phyloP scores from a whole-genome alignment of 1,140 invertebrate species.

The Stratiolaelaps scimitus region DNA sequence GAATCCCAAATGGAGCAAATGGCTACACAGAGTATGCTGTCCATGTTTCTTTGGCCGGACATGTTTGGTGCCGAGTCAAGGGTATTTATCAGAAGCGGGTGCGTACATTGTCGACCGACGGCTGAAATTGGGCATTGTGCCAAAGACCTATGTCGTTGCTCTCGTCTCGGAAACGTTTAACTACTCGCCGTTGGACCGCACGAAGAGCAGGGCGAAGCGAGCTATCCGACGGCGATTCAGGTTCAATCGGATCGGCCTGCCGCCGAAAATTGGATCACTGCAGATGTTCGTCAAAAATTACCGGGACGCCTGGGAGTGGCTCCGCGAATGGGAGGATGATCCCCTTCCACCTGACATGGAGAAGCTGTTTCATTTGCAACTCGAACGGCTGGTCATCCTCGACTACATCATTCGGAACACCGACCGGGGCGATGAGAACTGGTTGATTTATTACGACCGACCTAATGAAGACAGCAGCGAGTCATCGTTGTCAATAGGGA shows the following conservation, averaged over 20 bases:
- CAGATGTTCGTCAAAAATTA: slow-evolving; percentile 92
- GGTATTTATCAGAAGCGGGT: slow-evolving; percentile 93
- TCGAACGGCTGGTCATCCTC: slow-evolving; percentile 87
- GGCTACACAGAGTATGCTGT: slow-evolving; percentile 98
- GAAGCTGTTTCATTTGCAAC: slow-evolving; percentile 80
- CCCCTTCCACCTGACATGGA: slow-evolving; percentile 56
- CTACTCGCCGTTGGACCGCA: slow-evolving; percentile 86
- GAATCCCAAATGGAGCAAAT: slow-evolving; percentile 99
- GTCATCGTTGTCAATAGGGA: slow-evolving; percentile 54
- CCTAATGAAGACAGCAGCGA: slow-evolving; percentile 44
- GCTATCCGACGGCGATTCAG: slow-evolving; percentile 75
- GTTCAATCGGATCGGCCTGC: slow-evolving; percentile 89
- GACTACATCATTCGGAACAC: slow-evolving; percentile 99
- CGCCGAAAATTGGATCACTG: slow-evolving; percentile 89
- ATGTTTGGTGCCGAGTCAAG: slow-evolving; percentile 96
- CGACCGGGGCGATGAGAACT: slow-evolving; percentile 98
- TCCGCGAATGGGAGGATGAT: slow-evolving; percentile 81
- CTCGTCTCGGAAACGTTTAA: slow-evolving; percentile 96
- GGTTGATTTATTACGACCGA: slow-evolving; percentile 85
- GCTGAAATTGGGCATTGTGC: slow-evolving; percentile 84
- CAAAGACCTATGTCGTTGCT: slow-evolving; percentile 68
- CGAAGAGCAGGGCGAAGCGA: slow-evolving; percentile 88
- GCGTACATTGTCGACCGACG: slow-evolving; percentile 85
- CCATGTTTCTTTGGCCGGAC: slow-evolving; percentile 97
- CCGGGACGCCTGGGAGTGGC: slow-evolving; percentile 93